Evolutionary conservation across 2,113 vertebrate species (phyloP), one percentile per base, ranked within the genome.

Genomic region (Orientallactaga bullata): DNA sequence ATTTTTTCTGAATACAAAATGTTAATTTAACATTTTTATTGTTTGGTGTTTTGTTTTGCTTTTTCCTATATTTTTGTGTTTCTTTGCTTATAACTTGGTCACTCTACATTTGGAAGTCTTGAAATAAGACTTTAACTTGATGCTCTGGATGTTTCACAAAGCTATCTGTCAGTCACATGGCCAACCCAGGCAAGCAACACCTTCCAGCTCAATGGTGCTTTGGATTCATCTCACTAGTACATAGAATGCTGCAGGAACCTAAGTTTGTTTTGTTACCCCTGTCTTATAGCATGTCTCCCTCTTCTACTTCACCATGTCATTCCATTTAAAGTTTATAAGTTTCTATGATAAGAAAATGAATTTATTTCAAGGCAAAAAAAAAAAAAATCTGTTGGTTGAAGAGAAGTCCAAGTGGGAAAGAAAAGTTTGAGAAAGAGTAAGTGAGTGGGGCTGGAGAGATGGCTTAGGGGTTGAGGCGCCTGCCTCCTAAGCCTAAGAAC

Each of bases 341-440:
- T 72, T 85, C 30, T 87, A 32, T 85, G 32, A 21, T 85, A 80
- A 77, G 15, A 87, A 60, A 32, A 5, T 66, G 12, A 79, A 80
- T 72, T 80, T 82, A 78, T 16, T 82, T 51, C 71, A 83, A 83
- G 71, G n/a, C 79, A 7, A 85, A 39, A n/a, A n/a, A n/a, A n/a
- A n/a, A n/a, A n/a, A n/a, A 68, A 23, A 39, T 63, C 55, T 63
- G 9, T 26, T 69, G 9, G 9, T 55, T 93, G 66, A 13, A 69
- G 5, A 5, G 15, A 78, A 77, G 20, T 20, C 30, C 35, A 13
- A 47, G 39, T 89, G 79, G n/a, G 77, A 7, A 73, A 68, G n/a
- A 89, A 88, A 85, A n/a, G 5, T 78, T 73, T 37, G 69, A 71
- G 58, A 80, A 3, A 26, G 7, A 78, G 35, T 37, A 68, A 65